Conservation (phyloP, 2,113 vertebrate genomes). For the Sceloporus undulatus region DNA sequence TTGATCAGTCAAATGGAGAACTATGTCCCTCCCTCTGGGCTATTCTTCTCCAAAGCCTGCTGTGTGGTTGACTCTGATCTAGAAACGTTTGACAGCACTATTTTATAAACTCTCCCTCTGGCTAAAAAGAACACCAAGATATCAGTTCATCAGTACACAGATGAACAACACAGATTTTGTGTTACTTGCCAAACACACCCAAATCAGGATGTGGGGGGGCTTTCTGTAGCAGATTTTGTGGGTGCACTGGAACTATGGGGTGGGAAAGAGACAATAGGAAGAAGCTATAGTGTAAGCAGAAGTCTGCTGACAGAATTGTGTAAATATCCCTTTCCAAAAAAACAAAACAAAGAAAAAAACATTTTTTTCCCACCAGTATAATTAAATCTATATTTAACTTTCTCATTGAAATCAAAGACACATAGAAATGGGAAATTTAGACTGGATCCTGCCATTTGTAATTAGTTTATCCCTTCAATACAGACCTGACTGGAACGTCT, state of each 20-base stretch:
- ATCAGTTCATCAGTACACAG: slow-evolving; percentile 55
- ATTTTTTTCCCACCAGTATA: background rate
- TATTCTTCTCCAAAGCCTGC: slow-evolving; percentile 42
- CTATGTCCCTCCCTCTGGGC: slow-evolving; percentile 23
- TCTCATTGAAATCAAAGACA: background rate
- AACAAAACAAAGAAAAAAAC: too few relatives aligned
- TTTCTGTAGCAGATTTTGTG: background rate
- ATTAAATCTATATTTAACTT: background rate
- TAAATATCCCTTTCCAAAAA: too few relatives aligned
- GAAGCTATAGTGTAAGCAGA: slow-evolving; percentile 46
- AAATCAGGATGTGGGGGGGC: background rate
- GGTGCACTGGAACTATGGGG: background rate
- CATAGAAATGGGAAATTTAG: background rate
- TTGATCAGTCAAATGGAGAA: slow-evolving; percentile 46
- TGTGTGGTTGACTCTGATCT: slow-evolving; percentile 48
- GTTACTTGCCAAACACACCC: background rate
- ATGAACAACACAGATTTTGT: slow-evolving; percentile 50
- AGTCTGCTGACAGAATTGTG: background rate
- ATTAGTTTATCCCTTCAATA: background rate
- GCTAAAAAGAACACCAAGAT: slow-evolving; percentile 49
- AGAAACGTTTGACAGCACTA: slow-evolving; percentile 56
- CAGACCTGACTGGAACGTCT: slow-evolving; percentile 49
- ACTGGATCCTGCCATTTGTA: background rate
- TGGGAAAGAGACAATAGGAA: background rate
- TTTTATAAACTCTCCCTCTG: slow-evolving; percentile 64